Conservation (phyloP, 1,140 invertebrate species). For the Drosophila pectinifera region DNA sequence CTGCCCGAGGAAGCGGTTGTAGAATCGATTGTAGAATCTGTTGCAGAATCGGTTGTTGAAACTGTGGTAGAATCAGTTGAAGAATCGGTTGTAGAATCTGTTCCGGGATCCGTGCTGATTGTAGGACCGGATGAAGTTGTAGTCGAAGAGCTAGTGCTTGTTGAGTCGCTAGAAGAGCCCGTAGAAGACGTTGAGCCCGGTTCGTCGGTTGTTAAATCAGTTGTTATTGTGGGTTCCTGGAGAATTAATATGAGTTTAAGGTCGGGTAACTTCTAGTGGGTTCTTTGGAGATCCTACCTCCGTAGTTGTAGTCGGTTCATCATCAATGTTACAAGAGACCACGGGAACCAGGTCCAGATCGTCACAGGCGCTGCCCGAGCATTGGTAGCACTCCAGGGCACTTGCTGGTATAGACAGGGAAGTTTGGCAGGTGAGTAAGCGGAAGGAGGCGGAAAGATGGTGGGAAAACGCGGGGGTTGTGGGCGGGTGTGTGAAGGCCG, state of each 20-base stretch:
- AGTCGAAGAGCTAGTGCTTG: background rate
- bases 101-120: background rate
- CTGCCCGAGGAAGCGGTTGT: background rate
- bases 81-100: background rate
- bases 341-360: background rate
- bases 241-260: background rate
- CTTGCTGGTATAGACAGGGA: slow-evolving; percentile 31
- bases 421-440: slow-evolving; percentile 5
- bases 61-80: slow-evolving; percentile 1
- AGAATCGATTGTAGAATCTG: slow-evolving; percentile 4
- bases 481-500: slow-evolving; percentile 12
- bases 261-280: background rate
- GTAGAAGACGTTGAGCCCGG: background rate
- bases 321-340: slow-evolving; percentile 37
- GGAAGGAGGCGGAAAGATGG: background rate
- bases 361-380: slow-evolving; percentile 51
- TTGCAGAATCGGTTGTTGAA: background rate
- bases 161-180: background rate
- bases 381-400: slow-evolving; percentile 61
- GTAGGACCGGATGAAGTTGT: background rate
- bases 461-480: background rate
- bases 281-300: background rate
- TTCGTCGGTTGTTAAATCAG: background rate
- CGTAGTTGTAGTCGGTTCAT: background rate
- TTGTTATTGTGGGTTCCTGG: background rate